phyloP scores from a whole-genome alignment of 1,140 invertebrate species.

The Pachypeltis micranthus region DNA sequence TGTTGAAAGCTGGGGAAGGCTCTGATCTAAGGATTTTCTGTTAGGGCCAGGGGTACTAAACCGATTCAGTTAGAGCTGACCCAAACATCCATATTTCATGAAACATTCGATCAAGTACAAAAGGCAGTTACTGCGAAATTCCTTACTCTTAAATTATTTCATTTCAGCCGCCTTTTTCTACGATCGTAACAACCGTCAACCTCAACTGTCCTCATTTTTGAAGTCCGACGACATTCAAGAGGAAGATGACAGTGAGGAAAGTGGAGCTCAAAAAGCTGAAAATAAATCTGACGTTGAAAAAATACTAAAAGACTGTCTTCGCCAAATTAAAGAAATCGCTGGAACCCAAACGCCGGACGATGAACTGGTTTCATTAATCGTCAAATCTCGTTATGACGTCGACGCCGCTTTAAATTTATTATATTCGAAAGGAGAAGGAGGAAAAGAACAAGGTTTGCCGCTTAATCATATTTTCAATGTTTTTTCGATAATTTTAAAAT shows the following conservation, averaged over 20 bases:
- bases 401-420: constrained; percentile 51
- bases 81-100: no score
- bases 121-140: no score
- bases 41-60: no score
- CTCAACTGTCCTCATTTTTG: constrained; percentile 58
- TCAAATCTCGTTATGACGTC: constrained; percentile 57
- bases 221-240: constrained; percentile 55
- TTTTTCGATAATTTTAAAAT: no score
- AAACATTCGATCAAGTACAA: no score
- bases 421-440: background rate
- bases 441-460: background rate
- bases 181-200: constrained; percentile 47
- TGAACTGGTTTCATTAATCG: constrained; percentile 49
- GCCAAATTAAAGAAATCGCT: constrained; percentile 65
- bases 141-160: no score
- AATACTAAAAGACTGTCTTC: constrained; percentile 70
- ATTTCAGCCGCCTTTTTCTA: constrained; percentile 61
- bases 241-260: constrained; percentile 48
- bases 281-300: constrained; percentile 54
- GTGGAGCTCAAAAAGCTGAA: constrained; percentile 35
- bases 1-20: no score
- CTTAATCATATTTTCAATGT: no score
- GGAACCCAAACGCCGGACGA: constrained; percentile 62
- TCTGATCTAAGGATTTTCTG: no score
- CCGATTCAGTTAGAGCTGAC: no score